Evolutionary conservation across 2,113 vertebrate genomes (phyloP).

Genomic region (Apus apus): DNA sequence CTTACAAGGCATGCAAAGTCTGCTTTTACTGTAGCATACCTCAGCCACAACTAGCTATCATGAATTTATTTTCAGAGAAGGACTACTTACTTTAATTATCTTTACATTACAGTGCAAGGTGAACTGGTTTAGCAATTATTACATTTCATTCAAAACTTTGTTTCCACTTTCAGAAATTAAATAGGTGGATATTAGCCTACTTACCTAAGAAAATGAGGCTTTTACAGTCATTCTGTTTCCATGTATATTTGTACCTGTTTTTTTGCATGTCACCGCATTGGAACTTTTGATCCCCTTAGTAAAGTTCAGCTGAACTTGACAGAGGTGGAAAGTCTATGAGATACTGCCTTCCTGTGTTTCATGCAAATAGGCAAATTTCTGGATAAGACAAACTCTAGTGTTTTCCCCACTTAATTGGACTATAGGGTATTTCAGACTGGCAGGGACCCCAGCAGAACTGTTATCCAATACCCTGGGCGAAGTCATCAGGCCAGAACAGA

Average conservation of each 20-base stretch:
- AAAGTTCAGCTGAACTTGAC: neutral
- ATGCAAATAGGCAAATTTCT: neutral
- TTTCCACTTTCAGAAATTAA: neutral
- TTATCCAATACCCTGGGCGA: neutral
- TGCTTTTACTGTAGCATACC: neutral
- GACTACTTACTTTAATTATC: neutral
- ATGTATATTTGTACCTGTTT: neutral
- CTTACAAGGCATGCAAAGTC: neutral
- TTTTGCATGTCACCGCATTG: neutral
- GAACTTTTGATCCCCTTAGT: neutral
- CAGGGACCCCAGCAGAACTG: neutral
- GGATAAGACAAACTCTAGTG: neutral
- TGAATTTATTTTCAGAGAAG: neutral
- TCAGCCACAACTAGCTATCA: neutral
- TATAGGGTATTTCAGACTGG: neutral
- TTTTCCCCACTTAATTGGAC: neutral
- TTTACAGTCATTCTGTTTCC: neutral
- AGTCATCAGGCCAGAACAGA: neutral
- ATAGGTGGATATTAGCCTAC: neutral
- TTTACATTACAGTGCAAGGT: neutral
- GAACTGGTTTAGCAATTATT: neutral
- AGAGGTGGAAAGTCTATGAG: neutral
- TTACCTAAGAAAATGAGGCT: neutral
- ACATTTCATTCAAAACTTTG: neutral
- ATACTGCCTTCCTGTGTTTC: neutral